These are phyloP conservation scores for Paramacrobiotus metropolitanus DNA, from an alignment of 1,140 invertebrate genomes.

Conservation along the genomic window DNA sequence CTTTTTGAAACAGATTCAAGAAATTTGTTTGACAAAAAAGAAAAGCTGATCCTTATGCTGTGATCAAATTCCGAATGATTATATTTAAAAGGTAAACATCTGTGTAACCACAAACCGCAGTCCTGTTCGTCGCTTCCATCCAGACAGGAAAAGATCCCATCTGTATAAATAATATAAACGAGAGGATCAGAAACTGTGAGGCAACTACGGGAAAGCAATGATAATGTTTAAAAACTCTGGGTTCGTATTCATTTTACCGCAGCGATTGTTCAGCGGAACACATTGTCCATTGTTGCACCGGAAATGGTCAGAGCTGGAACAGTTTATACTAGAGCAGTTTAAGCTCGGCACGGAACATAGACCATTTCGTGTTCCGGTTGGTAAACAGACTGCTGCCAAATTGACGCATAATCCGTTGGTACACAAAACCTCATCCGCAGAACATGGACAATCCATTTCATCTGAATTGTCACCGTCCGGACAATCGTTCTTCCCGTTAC, in stretches of 20 bases:
- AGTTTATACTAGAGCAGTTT: not conserved
- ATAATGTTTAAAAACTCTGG: not conserved
- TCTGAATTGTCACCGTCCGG: not conserved
- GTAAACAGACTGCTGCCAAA: not conserved
- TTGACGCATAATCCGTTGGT: not conserved
- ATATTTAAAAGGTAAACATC: not conserved
- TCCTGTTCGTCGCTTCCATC: conserved; percentile 1
- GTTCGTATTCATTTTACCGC: not conserved
- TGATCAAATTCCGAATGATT: too few species aligned
- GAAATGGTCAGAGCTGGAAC: not conserved
- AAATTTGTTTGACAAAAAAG: too few species aligned
- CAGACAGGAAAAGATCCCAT: not conserved
- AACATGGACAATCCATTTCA: not conserved
- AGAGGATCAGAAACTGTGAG: not conserved
- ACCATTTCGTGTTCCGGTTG: not conserved
- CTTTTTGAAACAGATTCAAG: too few species aligned
- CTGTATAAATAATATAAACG: not conserved
- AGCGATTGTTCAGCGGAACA: not conserved
- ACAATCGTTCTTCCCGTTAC: not conserved
- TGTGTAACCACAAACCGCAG: not conserved
- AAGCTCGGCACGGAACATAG: not conserved
- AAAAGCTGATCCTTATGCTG: not conserved
- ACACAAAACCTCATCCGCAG: not conserved
- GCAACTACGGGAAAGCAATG: not conserved
- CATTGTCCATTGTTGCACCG: not conserved